Base-by-base conservation (phyloP, 2,888 invertebrate genomes). In the Cheilosia vernalis region DNA sequence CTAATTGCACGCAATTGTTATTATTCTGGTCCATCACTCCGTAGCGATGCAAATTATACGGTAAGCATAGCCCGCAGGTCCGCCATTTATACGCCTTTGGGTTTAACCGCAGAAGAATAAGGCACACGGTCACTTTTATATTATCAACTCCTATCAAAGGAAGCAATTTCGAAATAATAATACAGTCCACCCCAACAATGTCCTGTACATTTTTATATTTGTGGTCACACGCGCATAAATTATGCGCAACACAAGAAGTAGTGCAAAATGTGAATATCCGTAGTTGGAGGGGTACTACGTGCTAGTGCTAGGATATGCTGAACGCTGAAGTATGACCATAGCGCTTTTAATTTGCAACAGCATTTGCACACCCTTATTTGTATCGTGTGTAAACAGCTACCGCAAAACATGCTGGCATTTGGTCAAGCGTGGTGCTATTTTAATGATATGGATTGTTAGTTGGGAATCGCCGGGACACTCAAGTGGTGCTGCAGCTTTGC, bases 191-290 rank as follows among this genome's bases (percentile, higher is more conserved):
- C 69, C 55, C 15, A 21, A n/a, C 69, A 69, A 56, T 56, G 33
- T 56, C 44, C 56, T 47, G 40, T 33, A 24, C 21, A 47, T 56
- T 69, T 69, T 44, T 33, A 69, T 33, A 21, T 30, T 69, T 69
- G 55, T n/a, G 55, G 69, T 69, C 47, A 19, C 70, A 60, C 47
- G 70, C 70, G 60, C 70, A 70, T 70, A 70, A 60, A 70, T 70
- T 70, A 70, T 27, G 19, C 13, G 19, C 27, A 55, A n/a, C 7
- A 13, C 13, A 10, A 15, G 51, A 15, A 2, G 2, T 27, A 51
- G 67, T 40, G 42, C 51, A 49, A 27, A 37, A 33, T 37, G 21
- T 21, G 37, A 17, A 51, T n/a, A 15, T 10, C 13, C 17, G 1
- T 13, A 15, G 10, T 3, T 21, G 21, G 33, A 37, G 37, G 37